Evolutionary conservation across 2,888 invertebrate genomes (phyloP), one percentile per base, ranked within the genome.

Genomic region (Sesia bembeciformis): DNA sequence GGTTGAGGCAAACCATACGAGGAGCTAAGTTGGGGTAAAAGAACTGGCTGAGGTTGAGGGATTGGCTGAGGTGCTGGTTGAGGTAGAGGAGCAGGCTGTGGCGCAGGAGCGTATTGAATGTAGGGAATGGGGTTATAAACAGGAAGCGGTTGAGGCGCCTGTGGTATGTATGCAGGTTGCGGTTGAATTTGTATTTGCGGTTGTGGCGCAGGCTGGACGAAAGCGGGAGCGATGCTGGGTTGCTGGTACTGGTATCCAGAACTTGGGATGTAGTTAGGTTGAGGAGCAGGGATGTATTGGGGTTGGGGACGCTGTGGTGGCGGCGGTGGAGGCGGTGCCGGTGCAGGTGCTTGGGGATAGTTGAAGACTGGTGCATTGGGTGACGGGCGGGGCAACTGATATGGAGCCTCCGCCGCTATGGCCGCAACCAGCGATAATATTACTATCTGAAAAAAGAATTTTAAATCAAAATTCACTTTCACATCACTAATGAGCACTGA

Each of bases 321-420:
- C n/a, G 57, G 57, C 3, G 63, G 65, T 0, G 62, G 67, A 4
- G 61, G 68, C 4, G 62, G 67, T 2, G 67, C 66, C 0, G 64
- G 66, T 1, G 72, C 66, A 4, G 70, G 70, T 3, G 64, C 61
- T 7, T 59, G 58, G 0, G 76, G 81, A 54, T 80, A 84, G 57
- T 74, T 66, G 60, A 86, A 74, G 6, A 68, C 55, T 0, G 79
- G 80, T 4, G 75, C 72, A 43, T 77, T 66, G 4, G 71, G 60
- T 3, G 67, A 72, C n/a, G 88, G 88, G 53, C 79, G 77, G 6
- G 83, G 82, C 56, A 86, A 61, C 54, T 84, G 69, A 65, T 89
- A 89, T 38, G 86, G 88, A 7, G 87, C 88, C 72, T 88, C 88
- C 40, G 78, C 82, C 53, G 65, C 73, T 58, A 78, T 72, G 52